Percentiles rank a stretch among this genome's conserved stretches.
phyloP scores from a whole-genome alignment of 2,113 vertebrate species.

The Zonotrichia leucophrys region DNA sequence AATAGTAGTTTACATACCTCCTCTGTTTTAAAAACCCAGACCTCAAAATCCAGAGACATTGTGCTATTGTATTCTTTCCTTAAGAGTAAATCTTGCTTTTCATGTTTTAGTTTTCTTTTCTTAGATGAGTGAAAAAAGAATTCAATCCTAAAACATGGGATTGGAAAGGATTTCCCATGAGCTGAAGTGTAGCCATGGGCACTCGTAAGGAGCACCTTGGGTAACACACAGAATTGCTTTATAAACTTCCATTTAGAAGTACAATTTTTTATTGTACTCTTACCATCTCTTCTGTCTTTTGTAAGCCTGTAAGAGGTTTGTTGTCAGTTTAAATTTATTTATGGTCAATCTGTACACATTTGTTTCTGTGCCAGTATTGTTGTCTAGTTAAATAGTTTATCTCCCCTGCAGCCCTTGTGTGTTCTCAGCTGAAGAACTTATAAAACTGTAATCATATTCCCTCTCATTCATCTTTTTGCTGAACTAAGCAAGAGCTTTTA shows the following conservation, averaged over 20 bases:
- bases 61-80: background rate
- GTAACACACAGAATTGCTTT: background rate
- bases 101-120: background rate
- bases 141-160: background rate
- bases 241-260: background rate
- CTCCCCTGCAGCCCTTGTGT: background rate
- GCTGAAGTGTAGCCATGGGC: background rate
- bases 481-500: background rate
- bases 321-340: conserved; percentile 19
- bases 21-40: background rate
- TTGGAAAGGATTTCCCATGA: background rate
- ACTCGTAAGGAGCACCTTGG: background rate
- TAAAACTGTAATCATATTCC: background rate
- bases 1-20: background rate
- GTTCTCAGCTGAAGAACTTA: background rate
- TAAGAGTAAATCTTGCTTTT: background rate
- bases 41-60: background rate
- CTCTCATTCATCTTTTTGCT: conserved; percentile 5
- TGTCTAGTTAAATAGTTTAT: conserved; percentile 23
- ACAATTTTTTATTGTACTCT: background rate
- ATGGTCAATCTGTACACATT: background rate
- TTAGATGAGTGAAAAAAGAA: background rate
- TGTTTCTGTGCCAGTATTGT: conserved; percentile 1
- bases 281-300: background rate
- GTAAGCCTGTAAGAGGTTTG: background rate